Base-by-base conservation (phyloP, 2,888 invertebrate species). In the Hypomecis punctinalis region DNA sequence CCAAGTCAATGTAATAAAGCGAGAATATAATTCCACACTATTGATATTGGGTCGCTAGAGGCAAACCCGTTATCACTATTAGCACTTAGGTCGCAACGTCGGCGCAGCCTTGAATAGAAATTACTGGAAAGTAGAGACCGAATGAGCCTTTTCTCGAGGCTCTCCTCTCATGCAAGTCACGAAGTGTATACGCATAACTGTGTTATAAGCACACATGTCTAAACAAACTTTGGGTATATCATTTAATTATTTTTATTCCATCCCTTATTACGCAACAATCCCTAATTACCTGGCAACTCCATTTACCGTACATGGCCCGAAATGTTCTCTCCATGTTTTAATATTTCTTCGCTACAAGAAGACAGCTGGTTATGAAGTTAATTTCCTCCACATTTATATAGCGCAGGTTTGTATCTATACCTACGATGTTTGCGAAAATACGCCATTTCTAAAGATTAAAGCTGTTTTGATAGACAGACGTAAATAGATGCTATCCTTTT, bases 91-190 rank as follows among this genome's bases (percentile, higher is more conserved):
- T 79, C 80, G 76, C 76, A 72, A 71, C 77, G 76, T 73, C 75
- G 74, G 71, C 66, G 72, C 63, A 70, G 77, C 69, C 69, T 76
- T 83, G 90, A 89, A 91, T 91, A 88, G 86, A 84, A 90, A 91
- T 88, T 64, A 70, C 69, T 76, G 75, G 74, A 81, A 85, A 64
- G 46, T 46, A 51, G 51, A 53, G 36, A 37, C 23, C 60, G 8
- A 49, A 45, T 33, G 40, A 48, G 86, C 23, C 23, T 78, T 80
- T 62, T 71, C 71, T 67, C 70, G 72, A 67, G 74, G 75, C 72
- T 48, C 37, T 47, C 39, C 48, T 40, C 6, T 79, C 80, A 89
- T 86, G 87, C 89, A 65, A 70, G 86, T 87, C 89, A 90, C 89
- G 90, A 75, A 78, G 78, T 66, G 37, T 48, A 46, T 68, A 61